Evolutionary conservation across 2,888 invertebrate genomes (phyloP), one percentile per base, ranked within the genome.

Genomic region (Belgica antarctica): DNA sequence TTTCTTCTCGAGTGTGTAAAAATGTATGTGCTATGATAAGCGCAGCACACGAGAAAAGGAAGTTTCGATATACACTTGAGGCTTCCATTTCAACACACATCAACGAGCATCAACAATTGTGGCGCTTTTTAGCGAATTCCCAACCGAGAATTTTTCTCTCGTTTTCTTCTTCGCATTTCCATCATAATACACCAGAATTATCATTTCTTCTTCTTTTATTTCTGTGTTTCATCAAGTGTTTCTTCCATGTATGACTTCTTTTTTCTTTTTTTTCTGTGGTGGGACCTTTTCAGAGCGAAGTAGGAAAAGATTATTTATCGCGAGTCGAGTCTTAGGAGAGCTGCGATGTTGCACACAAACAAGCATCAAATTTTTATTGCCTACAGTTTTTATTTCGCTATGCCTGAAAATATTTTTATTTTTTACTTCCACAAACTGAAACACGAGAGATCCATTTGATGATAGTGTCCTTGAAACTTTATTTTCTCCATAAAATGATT

Each of bases 401-500:
- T 62, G 62, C 27, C 62, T 62, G 4, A 62, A 62, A 57, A 57
- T 28, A 61, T 61, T 24, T 62, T 27, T 12, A 8, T 31, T 62
- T 31, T 62, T 34, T 34, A 17, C 22, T 52, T 22, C 41, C 41
- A 52, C n/a, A 52, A 52, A 52, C 8, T 31, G 34, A 12, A 52
- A 52, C 19, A n/a, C 41, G 4, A 52, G 52, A n/a, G 17, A 52
- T 52, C 52, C 52, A 52, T 62, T 62, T 25, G 47, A 65, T 24
- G 31, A 68, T 68, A n/a, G 25, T 57, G 68, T 68, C 68, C 68
- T 68, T 68, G 68, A 66, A 27, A 46, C 24, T 19, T 65, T 17
- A 27, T 65, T 41, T 65, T 65, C 65, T 46, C 65, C 36, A 65
- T 47, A 47, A 31, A 28, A 12, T 12, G 5, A 12, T 31, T 31